Evolutionary conservation across 1,140 invertebrate genomes (phyloP), one percentile per base, ranked within the genome.

Genomic region (Orius insidiosus): DNA sequence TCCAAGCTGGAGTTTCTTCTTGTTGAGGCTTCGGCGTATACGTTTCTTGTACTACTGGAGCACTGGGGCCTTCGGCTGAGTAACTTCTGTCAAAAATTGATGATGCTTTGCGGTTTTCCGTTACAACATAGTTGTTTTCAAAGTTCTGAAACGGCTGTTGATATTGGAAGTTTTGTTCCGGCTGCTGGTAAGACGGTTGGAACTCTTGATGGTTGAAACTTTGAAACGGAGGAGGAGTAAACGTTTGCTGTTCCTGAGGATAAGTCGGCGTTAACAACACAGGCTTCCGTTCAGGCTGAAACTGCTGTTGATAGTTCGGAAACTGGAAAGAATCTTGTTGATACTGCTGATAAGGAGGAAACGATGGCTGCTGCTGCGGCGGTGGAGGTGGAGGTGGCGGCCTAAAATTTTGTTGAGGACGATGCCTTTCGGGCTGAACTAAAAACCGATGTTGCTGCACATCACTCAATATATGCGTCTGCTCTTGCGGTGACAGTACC

Each of bases 21-120:
- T 59, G 52, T 47, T 63, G 59, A 2, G 63, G 66, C 13, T 65
- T 63, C 13, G 45, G 33, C 43, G 45, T 58, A 57, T 34, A 53
- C 54, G 48, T 58, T 61, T 47, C 60, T 59, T 43, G 60, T 61
- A 10, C 48, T 57, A 19, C 14, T 39, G 18, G 41, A n/a, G 24
- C 31, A 19, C 14, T 39, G 18, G 41, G 5, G 24, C 31, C 16
- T 48, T 48, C 16, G 45, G 45, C 3, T 18, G 32, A 2, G 18
- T 35, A 3, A 34, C 33, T 24, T 46, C 11, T 2, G 45, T 36
- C 9, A 46, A 18, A 32, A 42, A 48, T 13, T 48, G 38, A 19
- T 48, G 47, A 47, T 61, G 61, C 24, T 58, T 62, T 52, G 56
- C 9, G 47, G 52, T 16, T 58, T 45, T 55, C 56, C 3, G 56